Conservation (phyloP, 2,797 vertebrate species). For the Sebastiscus tertius region DNA sequence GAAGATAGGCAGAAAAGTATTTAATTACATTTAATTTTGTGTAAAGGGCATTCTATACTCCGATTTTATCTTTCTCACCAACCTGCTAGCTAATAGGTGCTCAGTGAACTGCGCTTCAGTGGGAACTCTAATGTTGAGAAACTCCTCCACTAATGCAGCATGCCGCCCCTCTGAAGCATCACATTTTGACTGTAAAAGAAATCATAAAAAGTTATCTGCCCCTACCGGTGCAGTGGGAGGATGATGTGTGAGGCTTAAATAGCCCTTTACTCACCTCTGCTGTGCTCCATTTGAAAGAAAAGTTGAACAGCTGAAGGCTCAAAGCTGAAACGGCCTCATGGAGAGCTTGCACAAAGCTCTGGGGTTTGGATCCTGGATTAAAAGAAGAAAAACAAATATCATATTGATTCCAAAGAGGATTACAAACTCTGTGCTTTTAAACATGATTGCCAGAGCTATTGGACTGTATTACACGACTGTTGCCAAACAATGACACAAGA, state of each 20-base stretch:
- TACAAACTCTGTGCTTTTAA: slow-evolving; percentile 27
- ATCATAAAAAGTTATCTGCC: slow-evolving; percentile 21
- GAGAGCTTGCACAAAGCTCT: slow-evolving; percentile 74
- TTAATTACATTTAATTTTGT: not conserved
- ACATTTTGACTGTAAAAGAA: slow-evolving; percentile 49
- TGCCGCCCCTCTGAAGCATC: slow-evolving; percentile 26
- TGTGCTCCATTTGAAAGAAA: slow-evolving; percentile 70
- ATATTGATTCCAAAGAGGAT: slow-evolving; percentile 36
- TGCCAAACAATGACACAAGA: slow-evolving; percentile 11
- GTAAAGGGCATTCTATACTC: not conserved
- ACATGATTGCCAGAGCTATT: slow-evolving; percentile 24
- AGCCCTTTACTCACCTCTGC: slow-evolving; percentile 60
- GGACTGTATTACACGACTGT: not conserved
- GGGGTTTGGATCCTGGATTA: slow-evolving; percentile 65
- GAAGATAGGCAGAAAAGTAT: not conserved
- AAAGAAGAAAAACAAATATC: slow-evolving; percentile 4
- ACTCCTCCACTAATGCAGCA: slow-evolving; percentile 73
- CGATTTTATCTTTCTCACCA: slow-evolving; percentile 27
- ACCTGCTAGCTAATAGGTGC: slow-evolving; percentile 78
- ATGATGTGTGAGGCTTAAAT: slow-evolving; percentile 29
- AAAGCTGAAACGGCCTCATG: slow-evolving; percentile 80
- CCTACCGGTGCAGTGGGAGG: not conserved
- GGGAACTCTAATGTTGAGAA: slow-evolving; percentile 78
- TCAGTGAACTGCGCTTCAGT: slow-evolving; percentile 70
- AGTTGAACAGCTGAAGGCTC: slow-evolving; percentile 78